These are phyloP conservation scores for Cerastoderma edule DNA, from an alignment of 2,888 invertebrate species.

Conservation along the genomic window DNA sequence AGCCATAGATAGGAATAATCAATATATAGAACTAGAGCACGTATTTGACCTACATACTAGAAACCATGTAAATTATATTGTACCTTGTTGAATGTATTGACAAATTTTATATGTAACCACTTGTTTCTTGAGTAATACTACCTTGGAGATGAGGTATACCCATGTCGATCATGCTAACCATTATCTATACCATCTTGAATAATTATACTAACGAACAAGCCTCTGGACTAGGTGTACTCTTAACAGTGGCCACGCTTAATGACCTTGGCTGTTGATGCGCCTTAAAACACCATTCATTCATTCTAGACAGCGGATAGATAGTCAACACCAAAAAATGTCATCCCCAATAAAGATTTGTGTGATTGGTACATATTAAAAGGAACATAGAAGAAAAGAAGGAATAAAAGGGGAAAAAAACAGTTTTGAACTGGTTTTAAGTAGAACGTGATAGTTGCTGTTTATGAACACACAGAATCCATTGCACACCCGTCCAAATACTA, in stretches of 20 bases:
- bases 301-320: no score
- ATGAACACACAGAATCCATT: no score
- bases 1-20: background rate
- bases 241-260: no score
- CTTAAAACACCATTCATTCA: background rate
- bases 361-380: no score
- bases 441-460: no score
- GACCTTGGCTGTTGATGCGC: background rate
- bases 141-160: background rate
- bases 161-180: background rate
- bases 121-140: background rate
- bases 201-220: background rate
- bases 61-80: conserved; percentile 4
- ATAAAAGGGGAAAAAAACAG: no score
- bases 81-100: conserved; percentile 27
- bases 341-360: no score
- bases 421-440: no score
- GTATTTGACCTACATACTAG: background rate
- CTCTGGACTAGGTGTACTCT: no score
- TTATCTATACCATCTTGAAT: background rate
- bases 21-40: background rate
- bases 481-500: no score
- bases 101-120: conserved; percentile 24
- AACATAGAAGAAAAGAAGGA: no score
- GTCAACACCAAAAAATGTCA: no score